Evolutionary conservation across 2,888 invertebrate genomes (phyloP), one percentile per base, ranked within the genome.

Genomic region (Oasisia sp.): DNA sequence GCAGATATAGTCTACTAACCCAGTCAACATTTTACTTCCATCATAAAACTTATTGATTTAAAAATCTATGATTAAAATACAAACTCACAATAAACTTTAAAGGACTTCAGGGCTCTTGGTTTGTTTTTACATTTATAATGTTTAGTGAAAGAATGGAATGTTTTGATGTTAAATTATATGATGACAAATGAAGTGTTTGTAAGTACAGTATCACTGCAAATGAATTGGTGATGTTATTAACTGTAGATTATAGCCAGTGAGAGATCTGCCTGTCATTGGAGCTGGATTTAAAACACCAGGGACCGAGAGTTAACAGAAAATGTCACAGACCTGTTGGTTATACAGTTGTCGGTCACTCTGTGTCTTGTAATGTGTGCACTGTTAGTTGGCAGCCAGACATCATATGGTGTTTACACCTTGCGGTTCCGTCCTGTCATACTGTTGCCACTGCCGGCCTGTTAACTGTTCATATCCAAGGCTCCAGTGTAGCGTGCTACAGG

Each of bases 401-500:
- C 74, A 74, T 19, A n/a, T n/a, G 27, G 19, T 27, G 74, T 19
- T 74, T 74, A 74, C 74, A 74, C 74, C 74, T n/a, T 74, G 74
- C 74, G 27, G 74, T 74, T 27, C n/a, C n/a, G 74, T 74, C 14
- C 50, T 50, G 9, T 50, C 50, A 50, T 50, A 9, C 50, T 14
- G 9, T 50, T 14, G 50, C 50, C 50, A 50, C 50, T 50, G 50
- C 50, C 50, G 50, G 5, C 14, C 12, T 50, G 50, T 50, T 50
- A 9, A 50, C 50, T 12, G 50, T 74, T 74, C 27, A 19, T 74
- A 74, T 74, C 74, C 74, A 74, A 19, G 7, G 74, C n/a, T 74
- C 74, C 74, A 74, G 27, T 74, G 74, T 74, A 74, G 74, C 74
- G n/a, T 74, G n/a, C 74, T 74, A 74, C n/a, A 74, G 74, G 74